Conservation (phyloP, 2,113 vertebrate genomes). For the Campylorhamphus procurvoides region DNA sequence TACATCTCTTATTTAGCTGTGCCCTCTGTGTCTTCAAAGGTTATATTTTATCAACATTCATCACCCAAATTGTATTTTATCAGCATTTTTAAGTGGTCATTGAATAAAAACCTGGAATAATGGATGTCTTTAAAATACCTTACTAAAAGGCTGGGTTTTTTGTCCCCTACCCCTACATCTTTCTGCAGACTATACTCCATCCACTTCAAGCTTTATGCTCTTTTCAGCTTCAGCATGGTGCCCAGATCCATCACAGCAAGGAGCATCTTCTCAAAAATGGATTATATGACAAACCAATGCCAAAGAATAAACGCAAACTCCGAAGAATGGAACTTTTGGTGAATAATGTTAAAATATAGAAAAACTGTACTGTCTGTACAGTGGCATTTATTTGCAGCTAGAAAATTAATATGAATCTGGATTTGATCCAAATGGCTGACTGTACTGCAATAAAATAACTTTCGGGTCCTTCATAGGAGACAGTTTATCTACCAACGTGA, state of each 20-base stretch:
- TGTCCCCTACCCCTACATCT: background rate
- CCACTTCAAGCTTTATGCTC: constrained; percentile 93
- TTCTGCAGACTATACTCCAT: constrained; percentile 85
- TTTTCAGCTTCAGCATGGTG: constrained; percentile 95
- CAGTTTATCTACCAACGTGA: background rate
- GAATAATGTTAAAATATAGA: constrained; percentile 87
- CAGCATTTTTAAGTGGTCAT: background rate
- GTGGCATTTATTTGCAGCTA: constrained; percentile 31
- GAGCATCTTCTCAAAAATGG: constrained; percentile 93
- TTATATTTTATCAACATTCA: background rate
- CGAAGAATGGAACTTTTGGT: constrained; percentile 94
- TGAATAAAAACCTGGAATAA: background rate
- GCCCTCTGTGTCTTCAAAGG: background rate
- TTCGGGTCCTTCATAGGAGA: background rate
- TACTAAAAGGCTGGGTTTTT: background rate
- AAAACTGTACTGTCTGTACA: background rate
- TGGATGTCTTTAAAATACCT: background rate
- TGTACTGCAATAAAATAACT: background rate
- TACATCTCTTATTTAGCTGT: background rate
- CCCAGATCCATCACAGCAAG: constrained; percentile 95
- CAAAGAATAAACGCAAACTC: constrained; percentile 97
- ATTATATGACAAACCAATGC: constrained; percentile 93
- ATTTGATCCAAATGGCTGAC: background rate
- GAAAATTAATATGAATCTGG: constrained; percentile 9
- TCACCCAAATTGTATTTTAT: background rate